Evolutionary conservation across 92 coral and sea anemone species (phyloP).

Genomic region (Galaxea fascicularis): DNA sequence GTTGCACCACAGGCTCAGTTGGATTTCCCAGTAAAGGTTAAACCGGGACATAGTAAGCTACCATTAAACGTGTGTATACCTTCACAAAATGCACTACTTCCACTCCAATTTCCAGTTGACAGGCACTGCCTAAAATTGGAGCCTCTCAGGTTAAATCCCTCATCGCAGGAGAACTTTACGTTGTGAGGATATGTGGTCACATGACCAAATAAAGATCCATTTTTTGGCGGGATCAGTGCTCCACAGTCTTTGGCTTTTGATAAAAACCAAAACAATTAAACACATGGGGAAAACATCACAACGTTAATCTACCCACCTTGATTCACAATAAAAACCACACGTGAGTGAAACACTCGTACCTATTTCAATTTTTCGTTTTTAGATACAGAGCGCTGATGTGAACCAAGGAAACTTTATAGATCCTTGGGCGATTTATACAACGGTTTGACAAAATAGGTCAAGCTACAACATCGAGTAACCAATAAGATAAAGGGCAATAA

Average conservation of each 20-base stretch:
- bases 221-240: slow-evolving; percentile 13
- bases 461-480: no score
- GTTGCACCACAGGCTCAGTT: no score
- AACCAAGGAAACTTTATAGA: no score
- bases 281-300: background rate
- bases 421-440: no score
- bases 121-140: slow-evolving; percentile 44
- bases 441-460: no score
- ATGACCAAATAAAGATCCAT: slow-evolving; percentile 41
- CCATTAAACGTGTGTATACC: slow-evolving; percentile 13
- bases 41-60: background rate
- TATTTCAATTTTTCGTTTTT: no score
- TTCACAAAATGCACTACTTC: slow-evolving; percentile 44
- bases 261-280: background rate
- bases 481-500: no score
- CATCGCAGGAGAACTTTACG: slow-evolving; percentile 26
- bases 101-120: slow-evolving; percentile 67
- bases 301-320: background rate
- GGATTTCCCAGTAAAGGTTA: no score
- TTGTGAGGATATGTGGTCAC: slow-evolving; percentile 35
- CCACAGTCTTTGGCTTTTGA: slow-evolving; percentile 46
- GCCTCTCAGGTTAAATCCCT: slow-evolving; percentile 44
- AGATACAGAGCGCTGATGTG: no score
- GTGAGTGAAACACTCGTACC: no score
- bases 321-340: no score